Evolutionary conservation across 2,888 invertebrate species (phyloP), one percentile per base, ranked within the genome.

Genomic region (Rotaria socialis): DNA sequence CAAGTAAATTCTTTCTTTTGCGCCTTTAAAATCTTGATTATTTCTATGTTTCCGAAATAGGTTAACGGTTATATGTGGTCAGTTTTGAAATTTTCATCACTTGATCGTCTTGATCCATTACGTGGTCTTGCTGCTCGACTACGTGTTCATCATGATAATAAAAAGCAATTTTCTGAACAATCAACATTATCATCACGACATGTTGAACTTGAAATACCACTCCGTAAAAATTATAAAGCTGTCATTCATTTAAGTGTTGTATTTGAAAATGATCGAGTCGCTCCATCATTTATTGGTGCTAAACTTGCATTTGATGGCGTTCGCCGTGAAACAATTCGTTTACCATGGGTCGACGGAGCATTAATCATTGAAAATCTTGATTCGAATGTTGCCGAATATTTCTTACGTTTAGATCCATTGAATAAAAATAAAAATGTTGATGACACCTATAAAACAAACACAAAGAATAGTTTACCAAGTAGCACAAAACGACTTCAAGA

Each of bases 121-220:
- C 80, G 80, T 80, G 80, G 80, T n/a, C 43, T 80, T 80, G 80
- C 80, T 80, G 80, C 80, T 47, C 80, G 80, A 8, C 80, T 80
- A n/a, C 80, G 80, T 19, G 2, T 6, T n/a, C 80, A 80, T 80
- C 80, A 80, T 47, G 35, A 11, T 14, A 43, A 43, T n/a, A 43
- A 47, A 14, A 43, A 80, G 22, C 80, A 80, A 80, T 80, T 47
- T 47, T 47, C n/a, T 4, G 47, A 80, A 80, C 43, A 47, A n/a
- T 22, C 24, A 24, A 80, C 80, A 24, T 47, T 80, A 47, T 47
- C 80, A 19, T 80, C 80, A 80, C 80, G 80, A 47, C 43, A 80
- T 24, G n/a, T 80, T 24, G 6, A 80, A 80, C 0, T 80, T 14
- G 47, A 47, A 47, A 8, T 80, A 47, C 80, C 80, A 11, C 47